Evolutionary conservation across 2,888 invertebrate species (phyloP).

Genomic region (Spilosoma lubricipeda): DNA sequence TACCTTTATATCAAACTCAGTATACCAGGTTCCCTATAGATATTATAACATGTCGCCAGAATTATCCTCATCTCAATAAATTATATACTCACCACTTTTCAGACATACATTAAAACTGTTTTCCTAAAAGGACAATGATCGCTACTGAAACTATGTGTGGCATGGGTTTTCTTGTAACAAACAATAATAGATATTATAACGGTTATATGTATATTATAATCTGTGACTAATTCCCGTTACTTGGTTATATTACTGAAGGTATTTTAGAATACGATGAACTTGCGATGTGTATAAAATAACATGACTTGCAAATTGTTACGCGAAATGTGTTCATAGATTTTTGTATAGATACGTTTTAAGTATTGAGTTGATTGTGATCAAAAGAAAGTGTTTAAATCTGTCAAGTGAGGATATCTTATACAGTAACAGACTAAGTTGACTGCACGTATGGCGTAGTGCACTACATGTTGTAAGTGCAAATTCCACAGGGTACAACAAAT

Average conservation of each 20-base stretch:
- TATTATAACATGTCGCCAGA: too few species aligned
- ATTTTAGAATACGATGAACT: constrained; percentile 34
- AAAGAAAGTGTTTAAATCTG: too few species aligned
- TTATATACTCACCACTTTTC: neutral
- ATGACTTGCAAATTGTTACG: neutral
- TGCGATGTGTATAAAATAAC: constrained; percentile 23
- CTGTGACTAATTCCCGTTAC: constrained; percentile 27
- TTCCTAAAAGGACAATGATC: neutral
- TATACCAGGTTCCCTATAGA: too few species aligned
- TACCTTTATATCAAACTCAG: too few species aligned
- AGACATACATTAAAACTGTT: neutral
- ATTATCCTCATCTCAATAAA: too few species aligned
- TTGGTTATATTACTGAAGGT: constrained; percentile 16
- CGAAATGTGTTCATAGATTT: neutral
- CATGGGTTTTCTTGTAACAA: neutral
- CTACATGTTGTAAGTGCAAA: too few species aligned
- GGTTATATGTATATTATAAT: constrained; percentile 10
- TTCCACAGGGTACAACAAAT: too few species aligned
- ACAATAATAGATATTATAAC: constrained; percentile 25
- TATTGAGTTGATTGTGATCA: neutral
- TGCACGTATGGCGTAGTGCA: too few species aligned
- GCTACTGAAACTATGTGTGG: neutral
- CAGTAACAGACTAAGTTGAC: too few species aligned
- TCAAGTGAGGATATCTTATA: neutral
- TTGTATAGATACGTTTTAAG: neutral